Evolutionary conservation across 2,113 vertebrate species (phyloP), one percentile per base, ranked within the genome.

Genomic region (Sylvia atricapilla): DNA sequence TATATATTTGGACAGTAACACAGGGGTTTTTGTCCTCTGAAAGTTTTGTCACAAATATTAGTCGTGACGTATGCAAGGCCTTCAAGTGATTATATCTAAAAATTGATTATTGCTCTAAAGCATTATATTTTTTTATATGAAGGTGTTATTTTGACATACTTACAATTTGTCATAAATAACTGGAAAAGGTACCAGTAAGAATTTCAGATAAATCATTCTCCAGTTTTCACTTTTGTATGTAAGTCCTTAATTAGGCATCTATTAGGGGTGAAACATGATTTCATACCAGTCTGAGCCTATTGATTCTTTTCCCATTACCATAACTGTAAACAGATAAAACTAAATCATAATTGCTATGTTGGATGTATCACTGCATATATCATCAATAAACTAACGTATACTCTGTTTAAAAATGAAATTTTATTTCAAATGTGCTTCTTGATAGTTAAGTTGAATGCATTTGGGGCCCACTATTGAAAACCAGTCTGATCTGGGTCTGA

Each of bases 381-480:
- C 30, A 75, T 46, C 30, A 83, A 72, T 59, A 72, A 82, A 37
- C 5, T 50, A 49, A 78, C 16, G 9, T 24, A 72, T 60, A 59
- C 1, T 15, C 21, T 44, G 5, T 68, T 95, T 39, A 73, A 80
- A 86, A 81, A 77, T 35, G n/a, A 49, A 84, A 49, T 15, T 74
- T 66, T 88, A 11, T 44, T 76, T 73, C 33, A 70, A 25, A 64
- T 68, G 49, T 22, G 2, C 5, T 64, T 85, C 33, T 64, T 60
- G 58, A 17, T 77, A 89, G 49, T 77, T 22, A 62, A 80, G 4
- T 35, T 73, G 24, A 9, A 13, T 41, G 35, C 7, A 37, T 59
- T 13, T 22, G 2, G 41, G 27, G 2, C 13, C 7, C 1, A 2
- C 4, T 50, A 84, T 22, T 1, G 1, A 46, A 73, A 64, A 27